These are phyloP conservation scores for Pagetopsis macropterus DNA, from an alignment of 2,797 vertebrate species.

Conservation along the genomic window DNA sequence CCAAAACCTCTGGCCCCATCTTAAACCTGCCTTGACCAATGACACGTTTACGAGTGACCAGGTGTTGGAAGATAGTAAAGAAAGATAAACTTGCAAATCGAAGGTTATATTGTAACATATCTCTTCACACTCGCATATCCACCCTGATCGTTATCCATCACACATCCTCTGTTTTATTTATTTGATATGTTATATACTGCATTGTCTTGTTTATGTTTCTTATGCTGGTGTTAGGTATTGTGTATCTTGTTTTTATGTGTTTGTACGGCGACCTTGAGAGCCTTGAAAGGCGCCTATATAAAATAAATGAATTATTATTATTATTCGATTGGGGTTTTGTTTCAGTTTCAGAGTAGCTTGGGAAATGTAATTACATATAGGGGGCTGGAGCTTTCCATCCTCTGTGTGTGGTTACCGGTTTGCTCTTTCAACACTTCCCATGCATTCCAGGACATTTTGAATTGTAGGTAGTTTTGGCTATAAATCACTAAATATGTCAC, in stretches of 20 bases:
- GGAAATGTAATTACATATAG: neutral
- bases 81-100: neutral
- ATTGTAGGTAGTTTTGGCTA: constrained; percentile 6
- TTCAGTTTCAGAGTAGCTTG: neutral
- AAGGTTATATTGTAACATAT: neutral
- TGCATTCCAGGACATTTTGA: neutral
- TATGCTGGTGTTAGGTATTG: no score
- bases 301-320: no score
- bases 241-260: no score
- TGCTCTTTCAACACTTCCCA: constrained; percentile 19
- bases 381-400: neutral
- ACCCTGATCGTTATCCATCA: no score
- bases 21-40: constrained; percentile 21
- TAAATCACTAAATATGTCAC: constrained; percentile 26
- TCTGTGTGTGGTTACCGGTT: constrained; percentile 18
- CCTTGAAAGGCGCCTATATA: no score
- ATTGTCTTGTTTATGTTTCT: no score
- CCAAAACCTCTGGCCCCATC: constrained; percentile 41
- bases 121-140: no score
- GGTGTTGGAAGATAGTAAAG: constrained; percentile 26
- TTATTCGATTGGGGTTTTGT: neutral
- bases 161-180: no score
- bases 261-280: no score
- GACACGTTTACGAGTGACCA: constrained; percentile 23
- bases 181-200: no score